Evolutionary conservation across 2,113 vertebrate species (phyloP).

Genomic region (Phyllopteryx taeniolatus): DNA sequence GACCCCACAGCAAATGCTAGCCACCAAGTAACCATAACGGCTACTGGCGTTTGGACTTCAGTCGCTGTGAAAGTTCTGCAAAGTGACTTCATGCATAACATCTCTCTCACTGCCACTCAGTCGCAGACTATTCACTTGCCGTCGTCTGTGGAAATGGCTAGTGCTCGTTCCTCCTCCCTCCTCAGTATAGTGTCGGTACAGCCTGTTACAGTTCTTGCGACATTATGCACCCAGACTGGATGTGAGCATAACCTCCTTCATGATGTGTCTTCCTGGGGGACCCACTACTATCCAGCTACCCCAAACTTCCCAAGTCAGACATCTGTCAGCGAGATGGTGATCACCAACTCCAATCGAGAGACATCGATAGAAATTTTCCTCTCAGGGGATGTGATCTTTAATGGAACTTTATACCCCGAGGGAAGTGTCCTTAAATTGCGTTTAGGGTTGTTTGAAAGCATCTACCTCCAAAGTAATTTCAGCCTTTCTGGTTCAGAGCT

Average conservation of each 20-base stretch:
- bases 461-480: slow-evolving; percentile 29
- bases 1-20: slow-evolving; percentile 20
- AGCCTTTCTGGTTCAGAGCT: slow-evolving; percentile 38
- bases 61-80: slow-evolving; percentile 27
- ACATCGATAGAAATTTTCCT: slow-evolving; percentile 26
- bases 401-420: slow-evolving; percentile 11
- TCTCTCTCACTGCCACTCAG: slow-evolving; percentile 21
- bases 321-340: slow-evolving; percentile 29
- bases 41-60: slow-evolving; percentile 14
- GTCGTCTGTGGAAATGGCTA: slow-evolving; percentile 8
- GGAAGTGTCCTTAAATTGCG: slow-evolving; percentile 20
- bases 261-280: slow-evolving; percentile 36
- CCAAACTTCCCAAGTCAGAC: slow-evolving; percentile 23
- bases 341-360: slow-evolving; percentile 23
- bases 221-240: slow-evolving; percentile 20
- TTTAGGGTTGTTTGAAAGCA: slow-evolving; percentile 21
- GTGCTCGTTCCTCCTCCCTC: slow-evolving; percentile 12
- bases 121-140: slow-evolving; percentile 19
- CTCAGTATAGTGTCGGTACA: slow-evolving; percentile 13
- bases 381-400: slow-evolving; percentile 20
- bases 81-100: slow-evolving; percentile 11
- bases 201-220: slow-evolving; percentile 17
- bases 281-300: slow-evolving; percentile 24
- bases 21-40: slow-evolving; percentile 14
- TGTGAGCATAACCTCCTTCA: slow-evolving; percentile 37